Evolutionary conservation across 1,140 invertebrate species (phyloP), one percentile per base, ranked within the genome.

Genomic region (Bombus fervidus): DNA sequence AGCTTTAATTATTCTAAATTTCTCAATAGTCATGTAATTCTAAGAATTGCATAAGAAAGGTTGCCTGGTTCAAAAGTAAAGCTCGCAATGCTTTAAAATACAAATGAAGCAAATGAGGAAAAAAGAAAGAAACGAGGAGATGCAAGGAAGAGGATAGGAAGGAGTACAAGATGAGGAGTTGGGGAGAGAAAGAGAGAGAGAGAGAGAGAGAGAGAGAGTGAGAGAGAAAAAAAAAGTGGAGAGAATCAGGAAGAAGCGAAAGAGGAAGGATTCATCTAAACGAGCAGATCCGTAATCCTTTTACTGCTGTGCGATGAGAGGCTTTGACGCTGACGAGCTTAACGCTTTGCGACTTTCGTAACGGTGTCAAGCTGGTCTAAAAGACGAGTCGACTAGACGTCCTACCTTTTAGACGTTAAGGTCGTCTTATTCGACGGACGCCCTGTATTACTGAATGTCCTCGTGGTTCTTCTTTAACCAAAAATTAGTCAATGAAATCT

Each of bases 241-340:
- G 13, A 72, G 72, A 79, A 39, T 15, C 37, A 53, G 73, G 59
- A 80, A 31, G 80, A 47, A 83, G 66, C 66, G 59, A 75, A 83
- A 83, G 85, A 79, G 81, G 73, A 88, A 72, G 85, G 81, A 89
- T 85, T 68, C 57, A 79, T 84, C 88, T 83, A 90, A 90, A 90
- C 84, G 86, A 90, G 88, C 72, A 83, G 88, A 86, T 87, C 80
- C 79, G 83, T 90, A 90, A 90, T 90, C 89, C 86, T 62, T 89
- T 90, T 87, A 89, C 87, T 90, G 87, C 76, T 57, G 66, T 75
- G 39, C 83, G 78, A 87, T 76, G 80, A 86, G 69, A 88, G 69
- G 81, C 89, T 90, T 91, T 91, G 86, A 88, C 76, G 77, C 79
- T 90, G 89, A 91, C 87, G 89, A 89, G 89, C 89, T 91, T 91